phyloP scores from a whole-genome alignment of 2,888 invertebrate genomes.

The Cerceris rybyensis region DNA sequence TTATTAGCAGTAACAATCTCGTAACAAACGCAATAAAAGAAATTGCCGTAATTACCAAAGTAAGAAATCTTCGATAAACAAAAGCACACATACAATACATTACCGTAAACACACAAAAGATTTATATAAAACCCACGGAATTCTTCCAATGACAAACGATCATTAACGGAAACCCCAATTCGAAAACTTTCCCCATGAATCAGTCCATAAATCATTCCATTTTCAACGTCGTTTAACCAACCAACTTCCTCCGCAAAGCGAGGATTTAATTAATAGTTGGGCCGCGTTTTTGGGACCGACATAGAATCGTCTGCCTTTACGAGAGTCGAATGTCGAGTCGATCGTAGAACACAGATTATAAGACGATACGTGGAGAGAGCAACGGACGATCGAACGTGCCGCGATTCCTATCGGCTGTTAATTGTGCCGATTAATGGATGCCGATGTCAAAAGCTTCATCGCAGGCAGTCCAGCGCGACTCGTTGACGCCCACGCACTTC shows the following conservation, averaged over 20 bases:
- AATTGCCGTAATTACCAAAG: no score
- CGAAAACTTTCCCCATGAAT: slow-evolving; percentile 45
- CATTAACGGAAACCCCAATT: slow-evolving; percentile 37
- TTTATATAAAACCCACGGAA: background rate
- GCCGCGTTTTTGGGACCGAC: slow-evolving; percentile 57
- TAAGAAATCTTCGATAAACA: no score
- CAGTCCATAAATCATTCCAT: slow-evolving; percentile 57
- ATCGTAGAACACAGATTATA: slow-evolving; percentile 52
- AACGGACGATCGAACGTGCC: slow-evolving; percentile 27
- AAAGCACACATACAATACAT: no score
- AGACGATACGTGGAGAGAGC: slow-evolving; percentile 51
- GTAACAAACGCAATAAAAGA: no score
- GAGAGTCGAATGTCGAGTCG: slow-evolving; percentile 17
- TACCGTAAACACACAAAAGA: background rate
- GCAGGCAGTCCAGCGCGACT: slow-evolving; percentile 17
- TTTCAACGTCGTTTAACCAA: slow-evolving; percentile 62
- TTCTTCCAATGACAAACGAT: background rate
- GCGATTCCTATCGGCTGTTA: slow-evolving; percentile 64
- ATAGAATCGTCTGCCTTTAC: slow-evolving; percentile 30
- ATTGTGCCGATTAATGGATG: slow-evolving; percentile 64
- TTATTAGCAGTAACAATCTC: no score
- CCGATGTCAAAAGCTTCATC: slow-evolving; percentile 42
- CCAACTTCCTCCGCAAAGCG: slow-evolving; percentile 52
- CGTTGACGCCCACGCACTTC: slow-evolving; percentile 54
- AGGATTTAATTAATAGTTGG: slow-evolving; percentile 64